Percentiles rank a stretch among this genome's conserved stretches.
These are phyloP conservation scores for Cheilosia vernalis DNA, from an alignment of 2,888 invertebrate species.

Conservation along the genomic window DNA sequence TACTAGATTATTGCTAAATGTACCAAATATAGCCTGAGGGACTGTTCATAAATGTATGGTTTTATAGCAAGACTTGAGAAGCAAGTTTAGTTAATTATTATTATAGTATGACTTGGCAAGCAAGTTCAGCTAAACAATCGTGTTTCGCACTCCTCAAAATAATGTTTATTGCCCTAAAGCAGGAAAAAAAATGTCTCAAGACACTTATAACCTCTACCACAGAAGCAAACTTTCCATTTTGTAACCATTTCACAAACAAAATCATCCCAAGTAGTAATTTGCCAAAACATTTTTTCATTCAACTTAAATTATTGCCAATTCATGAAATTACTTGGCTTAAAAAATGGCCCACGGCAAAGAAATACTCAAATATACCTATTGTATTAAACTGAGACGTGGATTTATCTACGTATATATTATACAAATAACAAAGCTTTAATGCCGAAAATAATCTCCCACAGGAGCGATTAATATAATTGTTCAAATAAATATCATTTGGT, in stretches of 20 bases:
- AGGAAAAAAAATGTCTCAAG: too few relatives aligned
- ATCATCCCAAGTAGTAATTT: not conserved
- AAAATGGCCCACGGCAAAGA: not conserved
- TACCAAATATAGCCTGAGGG: too few relatives aligned
- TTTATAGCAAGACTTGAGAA: too few relatives aligned
- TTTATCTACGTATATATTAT: not conserved
- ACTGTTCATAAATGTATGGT: too few relatives aligned
- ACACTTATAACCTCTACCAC: too few relatives aligned
- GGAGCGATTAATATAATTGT: conserved; percentile 45
- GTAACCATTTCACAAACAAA: not conserved
- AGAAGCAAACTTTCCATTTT: too few relatives aligned
- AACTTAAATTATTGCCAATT: conserved; percentile 24
- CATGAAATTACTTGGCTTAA: conserved; percentile 13
- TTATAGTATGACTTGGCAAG: too few relatives aligned
- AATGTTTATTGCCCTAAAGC: too few relatives aligned
- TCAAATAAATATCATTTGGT: conserved; percentile 48
- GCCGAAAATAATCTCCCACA: not conserved
- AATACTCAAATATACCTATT: conserved; percentile 1
- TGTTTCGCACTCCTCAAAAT: too few relatives aligned
- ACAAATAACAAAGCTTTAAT: not conserved
- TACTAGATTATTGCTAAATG: too few relatives aligned
- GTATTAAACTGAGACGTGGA: not conserved
- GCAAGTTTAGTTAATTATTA: too few relatives aligned
- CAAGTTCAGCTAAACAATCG: too few relatives aligned
- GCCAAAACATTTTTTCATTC: conserved; percentile 19